Evolutionary conservation across 2,888 invertebrate species (phyloP).

Genomic region (Campopleginae sp.): DNA sequence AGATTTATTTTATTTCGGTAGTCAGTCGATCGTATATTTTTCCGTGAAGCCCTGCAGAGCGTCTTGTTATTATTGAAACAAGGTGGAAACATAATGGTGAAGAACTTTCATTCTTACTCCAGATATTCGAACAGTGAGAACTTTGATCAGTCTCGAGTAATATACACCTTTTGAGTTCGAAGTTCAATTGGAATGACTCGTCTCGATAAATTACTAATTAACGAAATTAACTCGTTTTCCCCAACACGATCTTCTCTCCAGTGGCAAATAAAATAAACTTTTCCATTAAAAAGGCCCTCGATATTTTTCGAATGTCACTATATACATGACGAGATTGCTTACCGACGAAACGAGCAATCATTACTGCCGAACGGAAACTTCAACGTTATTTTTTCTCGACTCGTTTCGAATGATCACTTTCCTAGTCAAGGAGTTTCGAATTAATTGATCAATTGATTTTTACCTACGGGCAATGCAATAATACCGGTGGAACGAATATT

Average conservation of each 20-base stretch:
- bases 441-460: slow-evolving; percentile 26
- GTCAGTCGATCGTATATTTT: background rate
- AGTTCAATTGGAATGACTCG: background rate
- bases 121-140: slow-evolving; percentile 49
- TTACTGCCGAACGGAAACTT: slow-evolving; percentile 8
- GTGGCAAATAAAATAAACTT: background rate
- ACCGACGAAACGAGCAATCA: background rate
- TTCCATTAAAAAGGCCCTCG: background rate
- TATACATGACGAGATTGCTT: background rate
- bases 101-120: slow-evolving; percentile 60
- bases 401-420: slow-evolving; percentile 25
- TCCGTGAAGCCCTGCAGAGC: background rate
- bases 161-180: slow-evolving; percentile 12
- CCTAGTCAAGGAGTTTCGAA: slow-evolving; percentile 25
- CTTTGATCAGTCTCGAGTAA: slow-evolving; percentile 41
- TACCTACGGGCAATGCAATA: background rate
- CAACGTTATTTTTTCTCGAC: slow-evolving; percentile 1
- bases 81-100: slow-evolving; percentile 35
- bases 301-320: background rate
- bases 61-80: slow-evolving; percentile 16
- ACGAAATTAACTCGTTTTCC: background rate
- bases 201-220: background rate
- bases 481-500: slow-evolving; percentile 47
- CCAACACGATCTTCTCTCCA: background rate
- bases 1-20: background rate